phyloP scores from a whole-genome alignment of 2,888 invertebrate species.

The Lacanobia oleracea region DNA sequence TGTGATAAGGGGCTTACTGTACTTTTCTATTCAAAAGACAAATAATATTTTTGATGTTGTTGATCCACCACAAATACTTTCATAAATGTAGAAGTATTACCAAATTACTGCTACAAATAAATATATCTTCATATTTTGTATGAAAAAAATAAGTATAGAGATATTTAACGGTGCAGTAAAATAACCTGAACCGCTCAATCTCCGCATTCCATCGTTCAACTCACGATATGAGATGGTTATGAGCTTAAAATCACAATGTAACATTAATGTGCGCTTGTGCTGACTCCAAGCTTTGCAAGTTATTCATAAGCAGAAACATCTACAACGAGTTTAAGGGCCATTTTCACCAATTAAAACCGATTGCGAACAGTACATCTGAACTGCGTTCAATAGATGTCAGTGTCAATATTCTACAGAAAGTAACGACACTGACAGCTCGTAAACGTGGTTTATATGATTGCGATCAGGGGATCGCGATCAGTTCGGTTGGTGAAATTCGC shows the following conservation, averaged over 20 bases:
- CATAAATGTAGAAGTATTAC: background rate
- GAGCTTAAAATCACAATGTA: conserved; percentile 50
- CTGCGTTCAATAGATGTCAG: too few species aligned
- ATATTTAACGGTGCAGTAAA: conserved; percentile 9
- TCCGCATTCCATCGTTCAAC: conserved; percentile 31
- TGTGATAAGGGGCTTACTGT: conserved; percentile 56
- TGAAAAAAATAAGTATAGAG: conserved; percentile 3
- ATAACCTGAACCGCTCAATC: conserved; percentile 22
- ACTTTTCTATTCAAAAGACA: conserved; percentile 28
- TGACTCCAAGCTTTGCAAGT: conserved; percentile 10
- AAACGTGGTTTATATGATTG: too few species aligned
- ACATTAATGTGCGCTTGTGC: conserved; percentile 14
- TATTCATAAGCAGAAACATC: conserved; percentile 8
- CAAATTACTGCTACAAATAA: background rate
- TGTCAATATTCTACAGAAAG: too few species aligned
- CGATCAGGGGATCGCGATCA: too few species aligned
- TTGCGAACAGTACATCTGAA: too few species aligned
- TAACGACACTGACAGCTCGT: too few species aligned
- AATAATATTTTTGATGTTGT: background rate
- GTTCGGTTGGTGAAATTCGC: too few species aligned
- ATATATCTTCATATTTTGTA: background rate
- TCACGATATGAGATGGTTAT: conserved; percentile 25
- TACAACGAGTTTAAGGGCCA: too few species aligned
- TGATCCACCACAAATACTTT: background rate
- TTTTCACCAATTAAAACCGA: too few species aligned